Evolutionary conservation across 2,113 vertebrate species (phyloP), one percentile per base, ranked within the genome.

Genomic region (Castor canadensis): DNA sequence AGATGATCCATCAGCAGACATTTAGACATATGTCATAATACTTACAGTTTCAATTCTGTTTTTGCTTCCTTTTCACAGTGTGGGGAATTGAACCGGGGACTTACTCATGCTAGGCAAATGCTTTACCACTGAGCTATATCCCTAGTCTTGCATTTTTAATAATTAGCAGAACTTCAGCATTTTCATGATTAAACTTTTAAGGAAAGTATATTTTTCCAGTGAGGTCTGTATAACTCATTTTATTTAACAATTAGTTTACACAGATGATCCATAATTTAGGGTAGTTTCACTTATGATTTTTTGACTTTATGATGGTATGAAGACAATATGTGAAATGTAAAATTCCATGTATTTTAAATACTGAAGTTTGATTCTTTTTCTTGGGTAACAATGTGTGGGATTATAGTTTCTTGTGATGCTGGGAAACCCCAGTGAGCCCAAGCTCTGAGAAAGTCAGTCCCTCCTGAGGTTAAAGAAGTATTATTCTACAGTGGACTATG

Each of bases 341-440:
- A 28, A 85, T 26, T 49, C 13, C 15, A 38, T 12, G 24, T 20
- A 62, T 5, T 64, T 45, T 9, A 28, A 35, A 28, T n/a, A 0
- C 32, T 40, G 26, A 20, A 4, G 52, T 40, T 40, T 9, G 35
- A n/a, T 15, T 22, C 43, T 32, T 89, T 66, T 47, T 16, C 7
- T 66, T 10, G 8, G 10, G 11, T 64, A 22, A 6, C 22, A 13
- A 19, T 58, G 6, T 3, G 32, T 17, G n/a, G n/a, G n/a, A 17
- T 38, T 2, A 19, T 28, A 11, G 11, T 17, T 10, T 47, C 28
- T 45, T 60, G 6, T 35, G 19, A 30, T 82, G 26, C 26, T 43
- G 9, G 38, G 15, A 13, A 43, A 8, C 7, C 12, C 9, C 26
- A 11, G 8, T 32, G 5, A 3, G 15, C 9, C 3, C 9, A 8